phyloP scores from a whole-genome alignment of 2,888 invertebrate genomes.

The Trileptium ribeirensis region DNA sequence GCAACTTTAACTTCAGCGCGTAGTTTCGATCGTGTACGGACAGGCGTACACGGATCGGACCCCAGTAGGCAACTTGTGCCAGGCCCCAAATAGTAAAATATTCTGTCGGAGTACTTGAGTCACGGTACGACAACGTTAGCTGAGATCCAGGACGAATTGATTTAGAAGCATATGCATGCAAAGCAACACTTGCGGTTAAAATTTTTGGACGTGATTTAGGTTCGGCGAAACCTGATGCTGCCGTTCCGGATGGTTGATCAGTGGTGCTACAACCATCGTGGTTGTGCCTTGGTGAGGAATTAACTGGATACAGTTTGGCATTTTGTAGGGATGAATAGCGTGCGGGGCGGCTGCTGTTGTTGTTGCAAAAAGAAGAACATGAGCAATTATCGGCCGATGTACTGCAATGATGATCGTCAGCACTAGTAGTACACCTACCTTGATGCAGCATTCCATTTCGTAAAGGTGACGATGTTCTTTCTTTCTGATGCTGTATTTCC shows the following conservation, averaged over 20 bases:
- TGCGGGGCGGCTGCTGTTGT: neutral
- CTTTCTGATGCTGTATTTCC: too few relatives aligned
- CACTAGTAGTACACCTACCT: neutral
- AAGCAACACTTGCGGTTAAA: neutral
- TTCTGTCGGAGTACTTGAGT: neutral
- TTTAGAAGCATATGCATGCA: neutral
- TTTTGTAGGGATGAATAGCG: too few relatives aligned
- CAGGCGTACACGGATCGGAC: neutral
- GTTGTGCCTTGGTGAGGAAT: too few relatives aligned
- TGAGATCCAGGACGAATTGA: neutral
- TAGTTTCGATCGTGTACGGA: neutral
- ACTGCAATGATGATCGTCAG: neutral
- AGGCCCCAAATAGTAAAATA: conserved; percentile 16
- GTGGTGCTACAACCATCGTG: too few relatives aligned
- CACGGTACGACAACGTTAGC: neutral
- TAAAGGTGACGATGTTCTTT: too few relatives aligned
- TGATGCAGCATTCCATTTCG: neutral
- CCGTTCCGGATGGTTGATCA: too few relatives aligned
- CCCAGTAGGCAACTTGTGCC: neutral
- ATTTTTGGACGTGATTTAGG: neutral
- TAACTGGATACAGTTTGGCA: neutral
- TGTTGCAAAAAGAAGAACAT: neutral
- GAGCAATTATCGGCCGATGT: neutral
- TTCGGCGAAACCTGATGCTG: neutral
- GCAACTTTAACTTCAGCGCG: neutral